phyloP scores from a whole-genome alignment of 2,113 vertebrate genomes.

The Notiomystis cincta region DNA sequence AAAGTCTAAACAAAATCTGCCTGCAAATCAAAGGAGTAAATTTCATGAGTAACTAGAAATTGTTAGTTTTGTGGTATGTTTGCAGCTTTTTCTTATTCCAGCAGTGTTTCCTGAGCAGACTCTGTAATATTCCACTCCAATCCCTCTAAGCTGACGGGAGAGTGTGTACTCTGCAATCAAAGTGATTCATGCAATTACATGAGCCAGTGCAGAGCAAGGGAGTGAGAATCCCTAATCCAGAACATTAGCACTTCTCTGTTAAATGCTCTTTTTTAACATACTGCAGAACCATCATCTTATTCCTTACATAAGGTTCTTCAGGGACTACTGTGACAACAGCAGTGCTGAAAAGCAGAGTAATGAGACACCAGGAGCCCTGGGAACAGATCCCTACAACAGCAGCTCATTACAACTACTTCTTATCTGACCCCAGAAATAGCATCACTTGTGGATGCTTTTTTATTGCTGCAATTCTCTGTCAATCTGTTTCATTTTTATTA shows the following conservation, averaged over 20 bases:
- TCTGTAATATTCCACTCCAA: conserved; percentile 22
- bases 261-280: not conserved
- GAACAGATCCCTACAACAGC: not conserved
- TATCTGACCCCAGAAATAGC: not conserved
- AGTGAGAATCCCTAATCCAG: conserved; percentile 29
- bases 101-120: not conserved
- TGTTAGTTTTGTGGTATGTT: not conserved
- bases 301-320: conserved; percentile 47
- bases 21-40: not conserved
- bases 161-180: not conserved
- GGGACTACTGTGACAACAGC: conserved; percentile 55
- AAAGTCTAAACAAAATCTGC: not conserved
- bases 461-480: not conserved
- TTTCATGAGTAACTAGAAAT: not conserved
- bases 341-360: not conserved
- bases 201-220: conserved; percentile 7
- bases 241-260: conserved; percentile 38
- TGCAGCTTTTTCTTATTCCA: not conserved
- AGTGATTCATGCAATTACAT: conserved; percentile 35
- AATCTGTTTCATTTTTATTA: not conserved
- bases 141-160: not conserved
- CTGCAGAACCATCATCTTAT: not conserved
- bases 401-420: not conserved
- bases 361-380: not conserved
- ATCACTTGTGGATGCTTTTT: not conserved